A percentile compares a stretch with the other conserved stretches of the same genome.
phyloP scores from a whole-genome alignment of 1,140 invertebrate species.

The Portunus trituberculatus region DNA sequence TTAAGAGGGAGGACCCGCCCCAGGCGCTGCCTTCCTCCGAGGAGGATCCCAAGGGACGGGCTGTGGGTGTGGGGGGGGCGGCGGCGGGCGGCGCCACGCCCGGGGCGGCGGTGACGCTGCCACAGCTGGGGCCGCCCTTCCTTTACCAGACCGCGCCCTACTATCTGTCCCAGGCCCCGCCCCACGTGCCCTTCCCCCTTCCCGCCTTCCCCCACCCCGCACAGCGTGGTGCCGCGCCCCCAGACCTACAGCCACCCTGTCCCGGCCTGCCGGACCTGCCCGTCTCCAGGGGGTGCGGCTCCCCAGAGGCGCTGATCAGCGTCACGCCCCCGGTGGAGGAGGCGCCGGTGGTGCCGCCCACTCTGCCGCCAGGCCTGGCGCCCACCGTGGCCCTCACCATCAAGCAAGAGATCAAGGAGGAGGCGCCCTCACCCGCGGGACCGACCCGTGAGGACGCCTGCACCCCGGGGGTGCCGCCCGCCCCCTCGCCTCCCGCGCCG shows the following conservation, averaged over 20 bases:
- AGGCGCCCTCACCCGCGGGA: constrained; percentile 65
- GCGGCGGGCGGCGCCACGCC: constrained; percentile 25
- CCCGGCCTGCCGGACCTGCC: background rate
- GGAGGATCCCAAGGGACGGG: constrained; percentile 62
- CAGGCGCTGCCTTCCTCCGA: constrained; percentile 35
- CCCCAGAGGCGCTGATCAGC: background rate
- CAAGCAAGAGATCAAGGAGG: constrained; percentile 70
- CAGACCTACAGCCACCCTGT: constrained; percentile 6
- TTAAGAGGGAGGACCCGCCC: constrained; percentile 65
- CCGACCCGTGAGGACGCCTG: constrained; percentile 30
- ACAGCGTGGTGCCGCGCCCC: constrained; percentile 16
- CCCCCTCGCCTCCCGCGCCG: background rate
- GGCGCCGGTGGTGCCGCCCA: background rate
- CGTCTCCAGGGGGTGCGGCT: constrained; percentile 16
- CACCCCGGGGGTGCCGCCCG: background rate
- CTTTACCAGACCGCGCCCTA: constrained; percentile 52
- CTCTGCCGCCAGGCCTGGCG: background rate
- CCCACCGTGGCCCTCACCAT: background rate
- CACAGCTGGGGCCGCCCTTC: constrained; percentile 60
- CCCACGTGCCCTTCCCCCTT: constrained; percentile 54
- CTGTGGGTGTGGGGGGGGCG: constrained; percentile 42
- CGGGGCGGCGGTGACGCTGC: constrained; percentile 29
- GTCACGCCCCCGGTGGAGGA: background rate
- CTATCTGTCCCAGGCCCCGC: constrained; percentile 52
- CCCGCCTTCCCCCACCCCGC: constrained; percentile 50